Percentiles rank a stretch among this genome's conserved stretches.
Evolutionary conservation across 2,888 invertebrate species (phyloP).

Genomic region (Agelastica alni): DNA sequence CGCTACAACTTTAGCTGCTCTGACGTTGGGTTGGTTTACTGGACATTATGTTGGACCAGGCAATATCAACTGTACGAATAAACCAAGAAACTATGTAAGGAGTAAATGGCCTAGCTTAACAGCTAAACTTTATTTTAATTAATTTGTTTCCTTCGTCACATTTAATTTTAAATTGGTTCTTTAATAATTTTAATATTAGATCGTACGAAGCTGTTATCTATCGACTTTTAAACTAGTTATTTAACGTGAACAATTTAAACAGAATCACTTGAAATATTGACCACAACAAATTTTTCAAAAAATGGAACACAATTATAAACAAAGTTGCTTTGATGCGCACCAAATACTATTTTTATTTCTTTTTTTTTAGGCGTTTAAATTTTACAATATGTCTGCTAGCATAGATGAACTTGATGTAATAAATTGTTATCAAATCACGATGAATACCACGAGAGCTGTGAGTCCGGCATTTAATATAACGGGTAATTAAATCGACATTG

Average conservation of each 20-base stretch:
- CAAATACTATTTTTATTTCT: no score
- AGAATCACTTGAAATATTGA: no score
- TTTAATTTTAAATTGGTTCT: not conserved
- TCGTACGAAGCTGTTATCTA: no score
- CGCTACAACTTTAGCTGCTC: slow-evolving; percentile 64
- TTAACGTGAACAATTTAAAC: no score
- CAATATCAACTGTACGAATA: slow-evolving; percentile 57
- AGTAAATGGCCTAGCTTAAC: no score
- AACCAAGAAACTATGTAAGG: slow-evolving; percentile 53
- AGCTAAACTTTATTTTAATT: no score
- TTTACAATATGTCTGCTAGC: slow-evolving; percentile 66
- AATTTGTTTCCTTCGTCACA: no score
- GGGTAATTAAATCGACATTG: slow-evolving; percentile 57
- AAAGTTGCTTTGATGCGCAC: no score
- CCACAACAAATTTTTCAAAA: no score
- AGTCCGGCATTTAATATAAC: slow-evolving; percentile 82
- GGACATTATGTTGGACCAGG: slow-evolving; percentile 55
- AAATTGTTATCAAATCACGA: slow-evolving; percentile 73
- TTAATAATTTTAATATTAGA: not conserved
- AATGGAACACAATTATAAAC: no score
- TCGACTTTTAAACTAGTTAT: no score
- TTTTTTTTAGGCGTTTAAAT: slow-evolving; percentile 50
- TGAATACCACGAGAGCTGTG: slow-evolving; percentile 73
- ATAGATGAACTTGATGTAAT: slow-evolving; percentile 60
- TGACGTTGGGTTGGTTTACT: slow-evolving; percentile 66